Evolutionary conservation across 1,140 invertebrate genomes (phyloP), one percentile per base, ranked within the genome.

Genomic region (Drosophila sp.): DNA sequence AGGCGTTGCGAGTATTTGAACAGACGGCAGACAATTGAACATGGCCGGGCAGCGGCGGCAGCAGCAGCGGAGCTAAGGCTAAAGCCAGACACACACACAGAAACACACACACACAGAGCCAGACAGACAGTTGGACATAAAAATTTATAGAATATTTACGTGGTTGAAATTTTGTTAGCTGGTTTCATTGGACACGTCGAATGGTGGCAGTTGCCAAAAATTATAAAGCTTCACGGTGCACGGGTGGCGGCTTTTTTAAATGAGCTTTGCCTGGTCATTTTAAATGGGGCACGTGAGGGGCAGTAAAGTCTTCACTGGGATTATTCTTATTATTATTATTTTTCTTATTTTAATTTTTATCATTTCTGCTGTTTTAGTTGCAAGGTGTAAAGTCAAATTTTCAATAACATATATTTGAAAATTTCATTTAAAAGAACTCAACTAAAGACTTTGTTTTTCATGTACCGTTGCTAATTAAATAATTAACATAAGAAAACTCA

Each of bases 141-240:
- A 78, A 78, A 78, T 78, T 78, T 78, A 78, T 78, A 78, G 64
- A 78, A 78, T 78, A 78, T 78, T 75, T 71, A 78, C 75, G 75
- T 78, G 75, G 72, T 50, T 63, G 71, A 61, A 76, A 62, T 76
- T 76, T 67, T 67, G 64, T 41, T 66, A 58, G 69, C 57, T 43
- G 32, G 21, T 50, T 40, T 40, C 34, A 27, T 21, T 29, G 32
- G 25, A 53, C 69, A 38, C 56, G 56, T 61, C 69, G 40, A 59
- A 43, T 38, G 34, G 59, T 45, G 41, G 66, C 74, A 46, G 57
- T 77, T 77, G 74, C 70, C 71, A 73, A 77, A 77, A 63, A 62
- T 70, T 70, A 74, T 70, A 74, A 62, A 74, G 62, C 70, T 74
- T 62, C 46, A 73, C 48, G 46, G 36, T 27, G 32, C 16, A 21